phyloP scores from a whole-genome alignment of 2,797 vertebrate genomes.

The Astyanax mexicanus region DNA sequence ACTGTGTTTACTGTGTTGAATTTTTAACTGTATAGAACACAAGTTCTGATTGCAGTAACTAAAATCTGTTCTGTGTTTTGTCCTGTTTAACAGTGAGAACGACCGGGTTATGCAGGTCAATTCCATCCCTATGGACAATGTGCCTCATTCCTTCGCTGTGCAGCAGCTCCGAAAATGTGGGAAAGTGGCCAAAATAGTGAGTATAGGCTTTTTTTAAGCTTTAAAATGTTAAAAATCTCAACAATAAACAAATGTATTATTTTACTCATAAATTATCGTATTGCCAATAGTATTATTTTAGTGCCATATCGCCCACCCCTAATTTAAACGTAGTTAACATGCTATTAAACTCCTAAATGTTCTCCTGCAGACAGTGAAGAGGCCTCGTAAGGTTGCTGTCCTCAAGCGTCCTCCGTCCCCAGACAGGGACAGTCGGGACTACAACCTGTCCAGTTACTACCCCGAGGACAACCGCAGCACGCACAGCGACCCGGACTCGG shows the following conservation, averaged over 20 bases:
- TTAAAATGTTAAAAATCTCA: no score
- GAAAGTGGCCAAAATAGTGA: constrained; percentile 92
- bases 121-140: constrained; percentile 89
- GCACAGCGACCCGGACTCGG: constrained; percentile 81
- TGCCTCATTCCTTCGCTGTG: constrained; percentile 93
- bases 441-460: constrained; percentile 81
- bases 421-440: constrained; percentile 77
- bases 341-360: not conserved
- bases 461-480: constrained; percentile 85
- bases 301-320: no score
- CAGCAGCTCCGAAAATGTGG: constrained; percentile 95
- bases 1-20: not conserved
- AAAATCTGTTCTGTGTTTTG: constrained; percentile 1
- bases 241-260: no score
- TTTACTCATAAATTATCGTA: no score
- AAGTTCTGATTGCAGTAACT: not conserved
- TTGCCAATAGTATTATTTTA: no score
- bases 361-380: constrained; percentile 87
- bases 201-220: constrained; percentile 72
- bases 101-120: constrained; percentile 94
- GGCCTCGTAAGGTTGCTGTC: constrained; percentile 84
- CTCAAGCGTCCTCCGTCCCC: constrained; percentile 78
- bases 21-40: no score
- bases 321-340: no score
- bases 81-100: constrained; percentile 81